Conservation (phyloP, 2,888 invertebrate species). For the Drosophila niveifrons region DNA sequence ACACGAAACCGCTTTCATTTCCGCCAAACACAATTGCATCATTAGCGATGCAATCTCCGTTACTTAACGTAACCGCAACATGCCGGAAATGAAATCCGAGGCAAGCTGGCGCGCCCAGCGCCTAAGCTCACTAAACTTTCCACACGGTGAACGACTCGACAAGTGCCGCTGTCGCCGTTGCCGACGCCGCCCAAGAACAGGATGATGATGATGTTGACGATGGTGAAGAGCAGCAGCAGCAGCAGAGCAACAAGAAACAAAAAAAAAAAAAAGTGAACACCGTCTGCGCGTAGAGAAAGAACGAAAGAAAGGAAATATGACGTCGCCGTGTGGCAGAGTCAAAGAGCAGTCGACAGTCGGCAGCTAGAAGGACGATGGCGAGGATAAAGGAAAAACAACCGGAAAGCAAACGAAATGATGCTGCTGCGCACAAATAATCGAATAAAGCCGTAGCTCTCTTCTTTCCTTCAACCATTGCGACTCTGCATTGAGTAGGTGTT, state of each 20-base stretch:
- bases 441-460: conserved; percentile 52
- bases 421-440: conserved; percentile 78
- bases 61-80: conserved; percentile 81
- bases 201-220: conserved; percentile 10
- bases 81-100: conserved; percentile 81
- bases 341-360: conserved; percentile 48
- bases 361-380: conserved; percentile 17
- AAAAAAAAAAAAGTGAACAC: conserved; percentile 3
- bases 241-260: background rate
- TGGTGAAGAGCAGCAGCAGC: conserved; percentile 3
- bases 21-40: conserved; percentile 81
- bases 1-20: conserved; percentile 79
- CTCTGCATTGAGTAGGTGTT: background rate
- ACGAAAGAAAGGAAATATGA: conserved; percentile 70
- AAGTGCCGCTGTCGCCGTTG: conserved; percentile 49
- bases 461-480: conserved; percentile 15
- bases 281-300: conserved; percentile 9
- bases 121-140: conserved; percentile 64
- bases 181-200: background rate
- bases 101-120: conserved; percentile 67
- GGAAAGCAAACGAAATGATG: conserved; percentile 77
- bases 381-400: conserved; percentile 65
- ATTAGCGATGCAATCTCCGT: conserved; percentile 82
- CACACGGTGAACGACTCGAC: conserved; percentile 77
- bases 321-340: conserved; percentile 62